Evolutionary conservation across 2,113 vertebrate species (phyloP).

Genomic region (Caracal caracal): DNA sequence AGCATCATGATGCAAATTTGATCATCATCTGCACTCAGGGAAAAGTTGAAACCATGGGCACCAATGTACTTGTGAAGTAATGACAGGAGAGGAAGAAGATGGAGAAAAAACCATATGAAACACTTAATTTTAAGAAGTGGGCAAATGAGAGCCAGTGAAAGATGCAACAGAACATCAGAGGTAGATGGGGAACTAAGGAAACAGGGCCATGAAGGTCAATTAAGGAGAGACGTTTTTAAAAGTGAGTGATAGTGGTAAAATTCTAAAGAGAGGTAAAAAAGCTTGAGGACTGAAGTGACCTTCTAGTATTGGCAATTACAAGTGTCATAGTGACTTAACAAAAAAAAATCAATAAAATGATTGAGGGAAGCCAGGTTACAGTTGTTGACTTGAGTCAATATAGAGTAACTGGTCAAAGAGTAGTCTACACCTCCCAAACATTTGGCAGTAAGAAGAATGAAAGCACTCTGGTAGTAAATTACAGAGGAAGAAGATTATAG

Average conservation of each 20-base stretch:
- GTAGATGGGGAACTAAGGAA: not conserved
- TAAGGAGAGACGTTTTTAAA: not conserved
- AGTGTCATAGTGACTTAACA: not conserved
- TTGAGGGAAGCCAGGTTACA: not conserved
- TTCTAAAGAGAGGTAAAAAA: slow-evolving; percentile 13
- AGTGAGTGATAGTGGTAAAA: not conserved
- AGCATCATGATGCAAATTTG: not conserved
- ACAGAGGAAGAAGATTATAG: not conserved
- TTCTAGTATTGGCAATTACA: not conserved
- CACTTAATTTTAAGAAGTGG: not conserved
- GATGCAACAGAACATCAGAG: not conserved
- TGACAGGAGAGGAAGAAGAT: not conserved
- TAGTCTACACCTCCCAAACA: not conserved
- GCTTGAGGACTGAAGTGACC: not conserved
- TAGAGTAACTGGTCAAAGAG: not conserved
- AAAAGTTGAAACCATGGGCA: not conserved
- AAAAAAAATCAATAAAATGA: not conserved
- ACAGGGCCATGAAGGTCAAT: not conserved
- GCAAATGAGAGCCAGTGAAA: not conserved
- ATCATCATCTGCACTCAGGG: not conserved
- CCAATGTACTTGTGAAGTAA: not conserved
- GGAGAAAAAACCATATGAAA: not conserved
- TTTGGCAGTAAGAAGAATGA: not conserved
- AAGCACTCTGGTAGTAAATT: not conserved
- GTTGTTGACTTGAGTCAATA: not conserved